Base-by-base conservation (phyloP, 2,797 vertebrate species). In the Tenualosa ilisha region DNA sequence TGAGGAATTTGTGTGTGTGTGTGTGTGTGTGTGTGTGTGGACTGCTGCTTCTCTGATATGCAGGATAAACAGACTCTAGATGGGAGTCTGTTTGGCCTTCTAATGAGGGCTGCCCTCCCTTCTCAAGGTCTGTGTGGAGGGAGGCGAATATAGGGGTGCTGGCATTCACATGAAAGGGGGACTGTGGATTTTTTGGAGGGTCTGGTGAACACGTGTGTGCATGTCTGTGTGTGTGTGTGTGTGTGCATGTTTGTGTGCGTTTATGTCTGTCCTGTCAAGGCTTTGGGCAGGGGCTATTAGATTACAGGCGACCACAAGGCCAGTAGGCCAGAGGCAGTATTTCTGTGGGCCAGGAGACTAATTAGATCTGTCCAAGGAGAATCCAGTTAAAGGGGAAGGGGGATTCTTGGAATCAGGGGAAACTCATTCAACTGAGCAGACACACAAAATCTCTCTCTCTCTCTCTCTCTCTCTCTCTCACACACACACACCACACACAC, bases 231-330 rank as follows among this genome's bases (percentile, higher is more conserved):
- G 65, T 72, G 65, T 72, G 65, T 37, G 7, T 72, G 26, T 72
- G 31, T 6, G 68, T 72, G 3, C 40, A 22, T 72, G 65, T 40
- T 2, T 17, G 65, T 72, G 65, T 72, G 65, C 15, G 65, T 72
- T 12, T 72, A 31, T 72, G 37, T 75, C 26, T 37, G 83, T 85
- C 68, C 68, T 75, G 68, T 75, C 68, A 75, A 15, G 68, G 68
- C 37, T 75, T 79, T 79, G 40, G 72, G 72, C 72, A 79, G 2
- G 17, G 72, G 72, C 37, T 79, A 89, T 93, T 91, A 92, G 84
- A 92, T 92, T 89, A 91, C 91, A 88, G 87, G 13, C 75, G 87
- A 82, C 89, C 84, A 24, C 88, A 89, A 82, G 68, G 61, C 17
- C 82, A 61, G 81, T 79, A 59, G 53, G 24, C 17, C 83, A 26